A percentile compares a stretch with the other conserved stretches of the same genome.
Evolutionary conservation across 2,113 vertebrate genomes (phyloP).

Genomic region (Mustela nigripes): DNA sequence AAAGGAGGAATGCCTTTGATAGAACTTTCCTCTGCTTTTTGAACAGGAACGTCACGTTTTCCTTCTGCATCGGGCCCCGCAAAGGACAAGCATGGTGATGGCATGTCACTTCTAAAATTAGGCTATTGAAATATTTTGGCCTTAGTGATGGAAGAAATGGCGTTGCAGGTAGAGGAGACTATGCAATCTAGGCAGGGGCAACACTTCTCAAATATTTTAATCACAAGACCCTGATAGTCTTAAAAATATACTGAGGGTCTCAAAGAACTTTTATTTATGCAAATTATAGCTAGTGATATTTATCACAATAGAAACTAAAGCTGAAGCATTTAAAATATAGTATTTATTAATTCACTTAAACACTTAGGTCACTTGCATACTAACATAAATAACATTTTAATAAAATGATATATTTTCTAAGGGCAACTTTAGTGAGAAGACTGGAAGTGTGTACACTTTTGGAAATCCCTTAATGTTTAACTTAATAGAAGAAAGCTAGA

Average conservation of each 20-base stretch:
- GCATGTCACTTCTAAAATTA: neutral
- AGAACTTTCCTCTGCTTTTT: neutral
- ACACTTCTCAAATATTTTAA: neutral
- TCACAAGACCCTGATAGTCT: neutral
- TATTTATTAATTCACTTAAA: constrained; percentile 32
- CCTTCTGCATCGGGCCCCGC: neutral
- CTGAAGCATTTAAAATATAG: neutral
- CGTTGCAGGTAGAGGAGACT: neutral
- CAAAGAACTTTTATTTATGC: constrained; percentile 16
- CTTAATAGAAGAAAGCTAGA: constrained; percentile 39
- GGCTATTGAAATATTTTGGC: neutral
- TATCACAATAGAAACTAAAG: constrained; percentile 36
- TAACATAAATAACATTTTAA: constrained; percentile 41
- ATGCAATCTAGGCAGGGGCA: neutral
- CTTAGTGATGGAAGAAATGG: neutral
- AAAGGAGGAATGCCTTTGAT: neutral
- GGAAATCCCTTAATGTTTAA: neutral
- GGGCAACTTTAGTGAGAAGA: constrained; percentile 50
- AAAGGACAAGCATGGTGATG: neutral
- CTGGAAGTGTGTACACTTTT: neutral
- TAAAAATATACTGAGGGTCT: neutral
- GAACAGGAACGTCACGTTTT: neutral
- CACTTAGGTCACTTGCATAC: neutral
- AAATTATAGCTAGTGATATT: neutral
- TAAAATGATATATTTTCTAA: constrained; percentile 36